A percentile compares a stretch with the other conserved stretches of the same genome.
phyloP scores from a whole-genome alignment of 2,113 vertebrate species.

The Paradisaea rubra region DNA sequence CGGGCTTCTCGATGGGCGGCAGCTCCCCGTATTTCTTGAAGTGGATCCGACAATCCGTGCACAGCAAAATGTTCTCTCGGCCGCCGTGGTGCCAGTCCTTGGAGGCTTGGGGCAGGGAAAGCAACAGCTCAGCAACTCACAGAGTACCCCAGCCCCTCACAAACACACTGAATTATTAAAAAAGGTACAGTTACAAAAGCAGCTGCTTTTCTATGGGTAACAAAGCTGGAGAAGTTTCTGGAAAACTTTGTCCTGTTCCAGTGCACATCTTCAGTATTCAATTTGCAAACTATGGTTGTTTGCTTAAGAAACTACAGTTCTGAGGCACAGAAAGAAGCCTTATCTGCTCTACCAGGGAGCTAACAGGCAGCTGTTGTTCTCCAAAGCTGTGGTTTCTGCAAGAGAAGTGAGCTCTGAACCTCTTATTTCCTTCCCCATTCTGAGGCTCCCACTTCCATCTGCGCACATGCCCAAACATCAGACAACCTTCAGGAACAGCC shows the following conservation, averaged over 20 bases:
- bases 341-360: not conserved
- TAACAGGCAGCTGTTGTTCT: not conserved
- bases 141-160: not conserved
- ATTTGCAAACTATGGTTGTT: not conserved
- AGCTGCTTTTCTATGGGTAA: not conserved
- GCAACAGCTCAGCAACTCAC: not conserved
- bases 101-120: constrained; percentile 76
- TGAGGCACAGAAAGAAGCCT: not conserved
- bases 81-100: constrained; percentile 99
- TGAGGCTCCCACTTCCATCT: not conserved
- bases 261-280: not conserved
- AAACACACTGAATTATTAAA: accelerated
- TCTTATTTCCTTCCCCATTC: not conserved
- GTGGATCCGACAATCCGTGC: constrained; percentile 96
- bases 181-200: not conserved
- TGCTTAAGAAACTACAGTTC: not conserved
- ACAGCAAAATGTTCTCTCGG: constrained; percentile 94
- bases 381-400: not conserved
- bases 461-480: not conserved
- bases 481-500: not conserved
- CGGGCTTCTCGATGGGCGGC: constrained; percentile 96
- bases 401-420: not conserved
- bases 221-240: not conserved
- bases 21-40: constrained; percentile 99
- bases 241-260: not conserved